phyloP scores from a whole-genome alignment of 92 coral and sea anemone species.

The Chrysogorgia sp. region DNA sequence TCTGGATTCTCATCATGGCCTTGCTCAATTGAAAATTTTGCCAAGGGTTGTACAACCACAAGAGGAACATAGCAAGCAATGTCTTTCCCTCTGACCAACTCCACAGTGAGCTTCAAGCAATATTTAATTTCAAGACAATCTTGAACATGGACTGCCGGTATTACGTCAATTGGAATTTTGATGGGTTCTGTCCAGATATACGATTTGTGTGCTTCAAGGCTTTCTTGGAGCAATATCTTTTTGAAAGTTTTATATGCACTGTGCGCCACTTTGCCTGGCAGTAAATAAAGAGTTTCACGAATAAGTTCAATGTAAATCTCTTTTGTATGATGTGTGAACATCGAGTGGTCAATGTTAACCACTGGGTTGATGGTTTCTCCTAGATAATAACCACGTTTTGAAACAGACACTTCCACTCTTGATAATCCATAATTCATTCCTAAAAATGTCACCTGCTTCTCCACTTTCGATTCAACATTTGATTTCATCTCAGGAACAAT shows the following conservation, averaged over 20 bases:
- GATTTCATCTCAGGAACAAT: slow-evolving; percentile 6
- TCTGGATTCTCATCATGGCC: too few species aligned
- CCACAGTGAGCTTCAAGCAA: slow-evolving; percentile 2
- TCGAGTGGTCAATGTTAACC: slow-evolving; percentile 3
- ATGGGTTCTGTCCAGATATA: background rate
- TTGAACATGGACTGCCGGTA: slow-evolving; percentile 3
- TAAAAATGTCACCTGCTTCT: slow-evolving; percentile 20
- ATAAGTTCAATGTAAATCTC: slow-evolving; percentile 15
- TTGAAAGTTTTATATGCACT: background rate
- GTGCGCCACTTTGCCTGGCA: background rate
- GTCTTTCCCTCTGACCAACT: background rate
- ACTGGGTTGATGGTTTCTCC: slow-evolving; percentile 22
- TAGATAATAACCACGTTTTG: slow-evolving; percentile 18
- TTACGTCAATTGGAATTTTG: background rate
- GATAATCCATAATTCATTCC: slow-evolving; percentile 19
- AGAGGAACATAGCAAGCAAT: slow-evolving; percentile 19
- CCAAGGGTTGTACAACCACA: background rate
- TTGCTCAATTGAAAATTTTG: too few species aligned
- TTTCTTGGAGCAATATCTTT: slow-evolving; percentile 13
- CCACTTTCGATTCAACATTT: background rate
- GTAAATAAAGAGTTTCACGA: slow-evolving; percentile 1
- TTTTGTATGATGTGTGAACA: slow-evolving; percentile 3
- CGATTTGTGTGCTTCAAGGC: background rate
- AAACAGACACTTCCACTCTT: slow-evolving; percentile 15
- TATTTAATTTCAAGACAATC: slow-evolving; percentile 16